Evolutionary conservation across 2,888 invertebrate genomes (phyloP).

Genomic region (Leptarthrus brevirostris): DNA sequence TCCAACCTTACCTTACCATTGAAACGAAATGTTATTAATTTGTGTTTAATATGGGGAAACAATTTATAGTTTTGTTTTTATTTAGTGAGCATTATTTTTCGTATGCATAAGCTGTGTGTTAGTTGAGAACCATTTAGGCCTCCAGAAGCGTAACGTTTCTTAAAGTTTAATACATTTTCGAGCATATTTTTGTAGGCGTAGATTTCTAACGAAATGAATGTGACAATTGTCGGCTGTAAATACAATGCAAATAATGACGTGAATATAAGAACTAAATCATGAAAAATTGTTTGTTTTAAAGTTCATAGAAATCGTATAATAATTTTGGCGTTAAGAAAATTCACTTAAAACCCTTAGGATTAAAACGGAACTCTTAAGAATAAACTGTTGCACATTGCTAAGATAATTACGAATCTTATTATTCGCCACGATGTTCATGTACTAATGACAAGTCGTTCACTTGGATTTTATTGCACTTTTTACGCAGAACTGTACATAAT

Average conservation of each 20-base stretch:
- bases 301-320: neutral
- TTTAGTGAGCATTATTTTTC: too few relatives aligned
- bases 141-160: neutral
- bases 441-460: slow-evolving; percentile 23
- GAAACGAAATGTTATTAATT: too few relatives aligned
- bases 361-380: neutral
- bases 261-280: neutral
- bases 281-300: neutral
- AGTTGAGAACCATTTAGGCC: neutral
- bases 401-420: slow-evolving; percentile 17
- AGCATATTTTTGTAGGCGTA: neutral
- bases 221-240: slow-evolving; percentile 12
- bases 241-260: neutral
- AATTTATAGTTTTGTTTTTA: too few relatives aligned
- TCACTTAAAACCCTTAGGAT: slow-evolving; percentile 15
- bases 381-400: slow-evolving; percentile 27
- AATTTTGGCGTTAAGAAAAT: slow-evolving; percentile 19
- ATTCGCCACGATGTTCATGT: slow-evolving; percentile 16
- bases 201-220: neutral
- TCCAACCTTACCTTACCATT: too few relatives aligned
- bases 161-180: neutral
- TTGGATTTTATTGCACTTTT: slow-evolving; percentile 34
- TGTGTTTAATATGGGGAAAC: too few relatives aligned
- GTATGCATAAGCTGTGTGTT: too few relatives aligned
- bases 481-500: slow-evolving; percentile 21